These are phyloP conservation scores for Parascotia fuliginaria DNA, from an alignment of 2,888 invertebrate species.

Conservation along the genomic window DNA sequence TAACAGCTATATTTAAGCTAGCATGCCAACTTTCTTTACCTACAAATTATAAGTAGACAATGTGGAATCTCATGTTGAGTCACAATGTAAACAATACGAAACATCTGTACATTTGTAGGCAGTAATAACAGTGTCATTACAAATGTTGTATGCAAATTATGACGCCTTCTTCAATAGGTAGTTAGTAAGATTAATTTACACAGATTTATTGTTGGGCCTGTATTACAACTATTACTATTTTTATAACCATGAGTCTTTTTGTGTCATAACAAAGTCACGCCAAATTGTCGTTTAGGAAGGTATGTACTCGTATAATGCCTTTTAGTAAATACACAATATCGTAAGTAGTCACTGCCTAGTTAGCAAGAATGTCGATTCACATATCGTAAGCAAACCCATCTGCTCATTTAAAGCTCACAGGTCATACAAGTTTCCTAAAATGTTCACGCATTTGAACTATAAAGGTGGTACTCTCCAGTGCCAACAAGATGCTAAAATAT, in stretches of 20 bases:
- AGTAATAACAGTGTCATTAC: slow-evolving; percentile 11
- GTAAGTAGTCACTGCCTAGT: not conserved
- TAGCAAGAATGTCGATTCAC: not conserved
- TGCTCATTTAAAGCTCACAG: slow-evolving; percentile 15
- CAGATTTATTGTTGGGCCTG: slow-evolving; percentile 4
- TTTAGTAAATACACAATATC: not conserved
- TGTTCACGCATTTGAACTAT: slow-evolving; percentile 9
- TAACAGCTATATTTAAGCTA: too few species aligned
- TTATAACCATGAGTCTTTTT: too few species aligned
- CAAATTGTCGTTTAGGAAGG: too few species aligned
- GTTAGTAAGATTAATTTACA: slow-evolving; percentile 7
- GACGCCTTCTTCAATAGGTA: slow-evolving; percentile 9
- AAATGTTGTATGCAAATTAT: slow-evolving; percentile 30
- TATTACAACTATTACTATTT: too few species aligned
- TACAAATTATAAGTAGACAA: not conserved
- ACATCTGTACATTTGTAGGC: slow-evolving; percentile 25
- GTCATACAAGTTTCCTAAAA: slow-evolving; percentile 35
- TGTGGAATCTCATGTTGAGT: slow-evolving; percentile 24
- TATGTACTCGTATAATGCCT: too few species aligned
- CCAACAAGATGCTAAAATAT: too few species aligned
- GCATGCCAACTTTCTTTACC: not conserved
- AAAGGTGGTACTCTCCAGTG: slow-evolving; percentile 5
- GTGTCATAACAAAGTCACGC: too few species aligned
- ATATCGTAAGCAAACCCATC: slow-evolving; percentile 3
- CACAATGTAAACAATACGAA: slow-evolving; percentile 27